phyloP scores from a whole-genome alignment of 2,888 invertebrate genomes.

The Unio delphinus region DNA sequence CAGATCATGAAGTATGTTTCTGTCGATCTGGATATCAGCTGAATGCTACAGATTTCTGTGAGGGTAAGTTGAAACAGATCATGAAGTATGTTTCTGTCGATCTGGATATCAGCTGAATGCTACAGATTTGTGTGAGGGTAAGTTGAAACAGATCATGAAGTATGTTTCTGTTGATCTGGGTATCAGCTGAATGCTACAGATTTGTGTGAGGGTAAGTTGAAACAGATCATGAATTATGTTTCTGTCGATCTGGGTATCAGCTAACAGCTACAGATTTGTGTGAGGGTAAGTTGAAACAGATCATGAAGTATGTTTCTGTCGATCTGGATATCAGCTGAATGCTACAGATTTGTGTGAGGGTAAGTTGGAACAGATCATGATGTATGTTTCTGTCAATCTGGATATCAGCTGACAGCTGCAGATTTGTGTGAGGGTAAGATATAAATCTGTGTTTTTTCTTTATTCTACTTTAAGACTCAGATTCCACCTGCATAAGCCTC shows the following conservation, averaged over 20 bases:
- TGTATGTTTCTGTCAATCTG: neutral
- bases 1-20: too few relatives aligned
- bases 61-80: neutral
- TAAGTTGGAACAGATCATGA: too few relatives aligned
- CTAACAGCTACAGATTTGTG: neutral
- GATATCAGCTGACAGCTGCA: neutral
- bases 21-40: slow-evolving; percentile 1
- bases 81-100: too few relatives aligned
- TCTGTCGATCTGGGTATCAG: neutral
- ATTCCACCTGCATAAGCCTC: too few relatives aligned
- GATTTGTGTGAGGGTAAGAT: neutral
- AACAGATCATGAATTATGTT: too few relatives aligned
- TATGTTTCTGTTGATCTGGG: neutral
- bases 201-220: too few relatives aligned
- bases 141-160: too few relatives aligned
- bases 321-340: slow-evolving; percentile 1
- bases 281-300: neutral
- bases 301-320: too few relatives aligned
- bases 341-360: too few relatives aligned
- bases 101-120: neutral
- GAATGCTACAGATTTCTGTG: neutral
- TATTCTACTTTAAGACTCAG: too few relatives aligned
- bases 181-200: neutral
- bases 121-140: neutral
- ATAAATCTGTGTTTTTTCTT: too few relatives aligned